Conservation (phyloP, 2,797 vertebrate genomes). For the Oreochromis grahami region DNA sequence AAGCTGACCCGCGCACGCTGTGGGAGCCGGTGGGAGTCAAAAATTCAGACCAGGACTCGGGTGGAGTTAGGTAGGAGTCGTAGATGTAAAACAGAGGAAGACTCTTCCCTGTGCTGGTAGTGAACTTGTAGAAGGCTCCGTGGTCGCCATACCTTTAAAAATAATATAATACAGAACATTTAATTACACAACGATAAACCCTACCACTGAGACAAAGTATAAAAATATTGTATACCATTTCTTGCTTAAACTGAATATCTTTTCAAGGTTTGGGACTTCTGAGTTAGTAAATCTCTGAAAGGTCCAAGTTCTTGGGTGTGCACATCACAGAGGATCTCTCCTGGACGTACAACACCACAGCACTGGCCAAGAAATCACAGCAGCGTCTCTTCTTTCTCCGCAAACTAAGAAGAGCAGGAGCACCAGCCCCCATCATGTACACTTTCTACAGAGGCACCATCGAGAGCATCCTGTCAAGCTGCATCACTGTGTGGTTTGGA, state of each 20-base stretch:
- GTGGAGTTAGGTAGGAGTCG: conserved; percentile 86
- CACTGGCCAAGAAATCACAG: no score
- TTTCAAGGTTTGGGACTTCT: not conserved
- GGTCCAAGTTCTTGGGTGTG: no score
- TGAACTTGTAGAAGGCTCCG: conserved; percentile 85
- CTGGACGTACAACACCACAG: no score
- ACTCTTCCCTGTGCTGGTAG: conserved; percentile 78
- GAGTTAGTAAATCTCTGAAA: not conserved
- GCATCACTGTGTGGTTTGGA: no score
- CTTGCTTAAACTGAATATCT: not conserved
- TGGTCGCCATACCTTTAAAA: conserved; percentile 83
- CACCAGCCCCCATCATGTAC: no score
- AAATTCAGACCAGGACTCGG: conserved; percentile 85
- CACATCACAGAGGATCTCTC: no score
- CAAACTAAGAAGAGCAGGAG: no score
- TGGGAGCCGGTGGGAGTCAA: conserved; percentile 79
- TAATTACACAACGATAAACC: not conserved
- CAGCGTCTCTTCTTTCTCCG: no score
- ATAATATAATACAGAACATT: not conserved
- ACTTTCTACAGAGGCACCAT: no score
- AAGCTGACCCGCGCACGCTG: conserved; percentile 81
- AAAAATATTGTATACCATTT: not conserved
- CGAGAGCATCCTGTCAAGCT: no score
- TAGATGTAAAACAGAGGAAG: conserved; percentile 90
- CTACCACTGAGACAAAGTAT: not conserved